Evolutionary conservation across 2,113 vertebrate genomes (phyloP).

Genomic region (Empidonax alnorum): DNA sequence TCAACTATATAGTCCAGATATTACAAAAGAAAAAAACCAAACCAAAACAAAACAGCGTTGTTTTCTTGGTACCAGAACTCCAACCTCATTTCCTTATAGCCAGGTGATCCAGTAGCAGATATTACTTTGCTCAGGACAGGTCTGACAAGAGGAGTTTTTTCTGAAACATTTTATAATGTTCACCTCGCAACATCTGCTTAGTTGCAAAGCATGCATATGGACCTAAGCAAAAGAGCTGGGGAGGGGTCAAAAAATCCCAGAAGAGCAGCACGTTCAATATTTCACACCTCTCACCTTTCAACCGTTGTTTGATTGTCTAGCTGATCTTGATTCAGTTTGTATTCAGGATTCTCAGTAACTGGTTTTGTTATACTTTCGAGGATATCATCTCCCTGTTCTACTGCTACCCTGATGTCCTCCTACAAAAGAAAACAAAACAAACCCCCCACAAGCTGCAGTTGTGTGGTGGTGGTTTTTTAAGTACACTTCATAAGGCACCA

Average conservation of each 20-base stretch:
- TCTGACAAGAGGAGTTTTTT: background rate
- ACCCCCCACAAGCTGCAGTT: rapidly evolving
- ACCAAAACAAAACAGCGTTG: background rate
- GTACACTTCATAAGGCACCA: background rate
- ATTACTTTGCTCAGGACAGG: background rate
- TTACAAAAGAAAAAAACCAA: background rate
- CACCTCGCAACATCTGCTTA: background rate
- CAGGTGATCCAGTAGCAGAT: rapidly evolving
- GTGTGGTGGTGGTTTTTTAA: background rate
- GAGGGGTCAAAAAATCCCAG: background rate
- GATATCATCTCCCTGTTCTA: slow-evolving; percentile 82
- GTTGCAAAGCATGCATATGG: background rate
- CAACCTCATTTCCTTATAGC: background rate
- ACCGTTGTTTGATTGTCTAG: slow-evolving; percentile 91
- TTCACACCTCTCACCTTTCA: slow-evolving; percentile 80
- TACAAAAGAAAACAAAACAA: slow-evolving; percentile 37
- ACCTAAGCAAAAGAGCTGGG: background rate
- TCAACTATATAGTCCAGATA: background rate
- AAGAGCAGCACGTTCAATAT: background rate
- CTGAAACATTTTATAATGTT: background rate
- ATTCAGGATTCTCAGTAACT: slow-evolving; percentile 78
- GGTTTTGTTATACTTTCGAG: slow-evolving; percentile 87
- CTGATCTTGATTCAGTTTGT: slow-evolving; percentile 90
- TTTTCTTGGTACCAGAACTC: background rate
- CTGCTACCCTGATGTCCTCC: slow-evolving; percentile 86